Base-by-base conservation (phyloP, 2,113 vertebrate genomes). In the Patagioenas fasciata region DNA sequence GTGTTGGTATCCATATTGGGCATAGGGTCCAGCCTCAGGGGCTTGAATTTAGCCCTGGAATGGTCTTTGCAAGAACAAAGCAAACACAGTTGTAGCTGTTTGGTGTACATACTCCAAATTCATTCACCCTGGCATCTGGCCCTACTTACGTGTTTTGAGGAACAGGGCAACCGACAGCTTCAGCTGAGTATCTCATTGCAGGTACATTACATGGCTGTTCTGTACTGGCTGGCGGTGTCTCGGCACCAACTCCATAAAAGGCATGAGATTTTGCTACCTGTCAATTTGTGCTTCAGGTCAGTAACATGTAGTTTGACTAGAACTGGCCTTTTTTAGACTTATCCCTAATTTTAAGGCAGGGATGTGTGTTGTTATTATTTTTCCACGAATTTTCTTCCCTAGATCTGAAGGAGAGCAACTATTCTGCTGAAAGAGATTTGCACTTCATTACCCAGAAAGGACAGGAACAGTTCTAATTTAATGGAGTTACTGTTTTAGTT, bases 61-160 rank as follows among this genome's bases (percentile, higher is more conserved):
- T 31, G 44, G n/a, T 64, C 29, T 67, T 48, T 56, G 65, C 10
- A 11, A 58, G 36, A 53, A 6, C 65, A 56, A 28, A 29, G 60
- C 19, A 47, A 47, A 13, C 21, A 12, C 34, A n/a, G 13, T 5
- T 53, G 79, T 19, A 13, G 9, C 19, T 58, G 15, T 17, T 25
- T 67, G 23, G 15, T 15, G 42, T n/a, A 36, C 19, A 15, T 32
- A 19, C 9, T 54, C 18, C 47, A 57, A 15, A 11, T 17, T 32
- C 28, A 38, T 40, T 72, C 48, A 19, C 13, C 8, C 28, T 34
- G 17, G 48, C 7, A 42, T 48, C 36, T 48, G 58, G n/a, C 36
- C 47, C 11, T 51, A 47, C 57, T 29, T 11, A 11, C 29, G 1
- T 1, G 44, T 20, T 1, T 0, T 10, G 28, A 69, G 38, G 44